phyloP scores from a whole-genome alignment of 2,113 vertebrate species.

The Mastomys natalensis region DNA sequence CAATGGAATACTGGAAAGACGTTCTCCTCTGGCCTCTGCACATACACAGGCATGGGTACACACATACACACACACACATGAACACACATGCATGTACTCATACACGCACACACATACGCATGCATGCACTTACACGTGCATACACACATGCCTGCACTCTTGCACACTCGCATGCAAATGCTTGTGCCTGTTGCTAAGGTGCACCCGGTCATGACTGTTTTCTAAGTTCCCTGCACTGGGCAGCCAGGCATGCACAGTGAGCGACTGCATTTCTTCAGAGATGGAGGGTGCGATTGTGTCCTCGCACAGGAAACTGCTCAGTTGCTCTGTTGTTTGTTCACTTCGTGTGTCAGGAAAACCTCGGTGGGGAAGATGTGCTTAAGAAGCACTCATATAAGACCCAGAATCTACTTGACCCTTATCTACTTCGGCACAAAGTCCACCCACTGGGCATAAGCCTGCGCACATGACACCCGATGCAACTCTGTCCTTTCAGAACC shows the following conservation, averaged over 20 bases:
- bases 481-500: not conserved
- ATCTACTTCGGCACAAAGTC: not conserved
- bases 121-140: not conserved
- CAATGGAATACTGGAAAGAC: not conserved
- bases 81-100: too few relatives aligned
- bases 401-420: not conserved
- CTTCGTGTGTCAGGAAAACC: not conserved
- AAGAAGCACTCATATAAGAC: not conserved
- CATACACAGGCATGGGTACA: not conserved
- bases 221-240: not conserved
- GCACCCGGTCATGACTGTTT: not conserved
- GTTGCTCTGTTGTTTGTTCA: not conserved
- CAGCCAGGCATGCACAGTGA: not conserved
- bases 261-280: not conserved
- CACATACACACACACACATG: not conserved
- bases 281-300: not conserved
- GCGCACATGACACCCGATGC: fast-evolving
- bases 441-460: not conserved
- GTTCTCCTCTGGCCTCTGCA: not conserved
- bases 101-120: fast-evolving
- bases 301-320: not conserved
- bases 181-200: not conserved
- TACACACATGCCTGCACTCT: fast-evolving
- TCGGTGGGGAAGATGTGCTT: not conserved
- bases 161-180: not conserved